Percentiles rank a stretch among this genome's conserved stretches.
phyloP scores from a whole-genome alignment of 2,797 vertebrate genomes.

The Pangasius macronema region DNA sequence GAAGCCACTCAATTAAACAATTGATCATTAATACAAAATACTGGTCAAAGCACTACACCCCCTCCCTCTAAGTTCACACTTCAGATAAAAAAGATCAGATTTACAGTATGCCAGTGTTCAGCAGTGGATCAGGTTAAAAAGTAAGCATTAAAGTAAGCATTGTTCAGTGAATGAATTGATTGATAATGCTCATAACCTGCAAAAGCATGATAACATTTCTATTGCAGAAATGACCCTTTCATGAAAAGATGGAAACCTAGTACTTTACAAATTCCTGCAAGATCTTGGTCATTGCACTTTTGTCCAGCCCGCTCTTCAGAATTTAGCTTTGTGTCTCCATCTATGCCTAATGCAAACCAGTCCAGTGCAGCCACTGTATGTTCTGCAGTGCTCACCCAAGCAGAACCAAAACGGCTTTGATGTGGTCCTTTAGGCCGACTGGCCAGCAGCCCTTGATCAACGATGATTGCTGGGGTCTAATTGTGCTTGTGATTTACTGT shows the following conservation, averaged over 20 bases:
- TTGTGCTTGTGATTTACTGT: constrained; percentile 45
- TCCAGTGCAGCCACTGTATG: constrained; percentile 9
- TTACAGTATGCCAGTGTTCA: not conserved
- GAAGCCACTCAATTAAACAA: not conserved
- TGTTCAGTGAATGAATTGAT: not conserved
- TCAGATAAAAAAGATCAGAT: not conserved
- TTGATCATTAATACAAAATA: not conserved
- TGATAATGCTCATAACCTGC: not conserved
- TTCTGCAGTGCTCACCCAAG: constrained; percentile 19
- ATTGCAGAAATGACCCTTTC: not conserved
- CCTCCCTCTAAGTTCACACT: not conserved
- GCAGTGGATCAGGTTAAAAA: not conserved
- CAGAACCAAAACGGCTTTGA: constrained; percentile 45
- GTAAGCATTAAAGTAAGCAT: not conserved
- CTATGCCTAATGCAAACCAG: constrained; percentile 10
- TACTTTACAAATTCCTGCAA: not conserved
- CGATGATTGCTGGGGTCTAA: constrained; percentile 44
- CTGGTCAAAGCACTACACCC: not conserved
- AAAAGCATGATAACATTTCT: not conserved
- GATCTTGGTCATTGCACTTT: not conserved
- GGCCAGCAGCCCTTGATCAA: constrained; percentile 40
- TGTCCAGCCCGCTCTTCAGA: not conserved
- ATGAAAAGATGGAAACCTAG: not conserved
- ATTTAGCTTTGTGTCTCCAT: constrained; percentile 28
- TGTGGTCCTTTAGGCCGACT: constrained; percentile 31